phyloP scores from a whole-genome alignment of 1,140 invertebrate species.

The Holotrichia oblita region DNA sequence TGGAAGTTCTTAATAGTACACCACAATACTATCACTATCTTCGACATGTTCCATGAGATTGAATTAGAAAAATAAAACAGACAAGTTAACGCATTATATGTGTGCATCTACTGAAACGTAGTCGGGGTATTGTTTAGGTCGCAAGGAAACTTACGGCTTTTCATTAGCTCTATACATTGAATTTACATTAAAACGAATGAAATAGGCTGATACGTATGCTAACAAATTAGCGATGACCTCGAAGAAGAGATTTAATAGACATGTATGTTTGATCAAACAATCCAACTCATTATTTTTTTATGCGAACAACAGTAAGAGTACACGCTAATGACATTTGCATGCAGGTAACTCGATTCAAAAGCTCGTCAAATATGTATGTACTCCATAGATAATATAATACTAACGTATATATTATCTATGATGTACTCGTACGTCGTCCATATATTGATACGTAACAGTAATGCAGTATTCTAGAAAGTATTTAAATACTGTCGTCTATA shows the following conservation, averaged over 20 bases:
- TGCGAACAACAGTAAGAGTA: neutral
- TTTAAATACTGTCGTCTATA: too few relatives aligned
- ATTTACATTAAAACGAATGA: conserved; percentile 5
- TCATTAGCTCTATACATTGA: neutral
- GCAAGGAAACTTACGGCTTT: neutral
- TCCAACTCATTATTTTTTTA: neutral
- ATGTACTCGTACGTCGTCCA: too few relatives aligned
- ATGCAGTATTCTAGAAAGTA: too few relatives aligned
- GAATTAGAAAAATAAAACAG: too few relatives aligned
- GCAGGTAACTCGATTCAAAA: neutral
- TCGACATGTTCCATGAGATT: too few relatives aligned
- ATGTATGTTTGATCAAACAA: conserved; percentile 13
- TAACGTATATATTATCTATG: too few relatives aligned
- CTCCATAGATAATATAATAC: too few relatives aligned
- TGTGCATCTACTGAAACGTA: neutral
- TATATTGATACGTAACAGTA: too few relatives aligned
- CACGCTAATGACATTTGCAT: neutral
- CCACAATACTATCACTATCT: too few relatives aligned
- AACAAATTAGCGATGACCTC: conserved; percentile 11
- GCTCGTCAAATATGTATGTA: too few relatives aligned
- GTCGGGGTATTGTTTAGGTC: neutral
- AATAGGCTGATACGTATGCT: neutral
- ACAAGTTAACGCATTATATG: too few relatives aligned
- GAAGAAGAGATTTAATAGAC: neutral
- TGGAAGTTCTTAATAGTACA: too few relatives aligned